phyloP scores from a whole-genome alignment of 1,140 invertebrate species.

The Drosophila pseudoananassae region DNA sequence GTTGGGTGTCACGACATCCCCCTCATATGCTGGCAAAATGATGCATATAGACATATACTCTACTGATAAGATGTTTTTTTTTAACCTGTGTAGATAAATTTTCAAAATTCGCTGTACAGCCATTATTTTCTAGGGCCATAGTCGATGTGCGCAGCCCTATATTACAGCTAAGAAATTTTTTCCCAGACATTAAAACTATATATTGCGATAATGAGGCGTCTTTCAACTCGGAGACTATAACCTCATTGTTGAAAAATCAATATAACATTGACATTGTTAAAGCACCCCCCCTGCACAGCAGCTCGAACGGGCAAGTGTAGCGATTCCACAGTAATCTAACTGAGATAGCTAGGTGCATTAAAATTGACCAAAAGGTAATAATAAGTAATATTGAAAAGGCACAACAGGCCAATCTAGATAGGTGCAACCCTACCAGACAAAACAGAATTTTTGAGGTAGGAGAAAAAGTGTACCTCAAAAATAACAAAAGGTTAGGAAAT shows the following conservation, averaged over 20 bases:
- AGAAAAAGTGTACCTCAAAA: conserved; percentile 6
- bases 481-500: conserved; percentile 2
- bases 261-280: conserved; percentile 23
- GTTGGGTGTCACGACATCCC: neutral
- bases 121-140: conserved; percentile 24
- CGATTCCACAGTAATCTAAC: too few species aligned
- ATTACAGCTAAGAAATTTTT: conserved; percentile 28
- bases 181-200: conserved; percentile 20
- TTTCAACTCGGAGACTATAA: conserved; percentile 33
- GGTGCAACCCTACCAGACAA: conserved; percentile 5
- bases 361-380: too few species aligned
- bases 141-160: conserved; percentile 13
- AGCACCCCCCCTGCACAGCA: too few species aligned
- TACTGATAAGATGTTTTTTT: conserved; percentile 25
- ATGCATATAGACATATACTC: conserved; percentile 22
- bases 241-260: conserved; percentile 9
- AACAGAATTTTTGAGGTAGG: conserved; percentile 3
- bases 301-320: too few species aligned
- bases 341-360: too few species aligned
- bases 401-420: conserved; percentile 4
- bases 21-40: too few species aligned
- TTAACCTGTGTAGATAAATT: conserved; percentile 38
- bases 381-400: conserved; percentile 3
- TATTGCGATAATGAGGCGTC: conserved; percentile 35
- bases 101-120: conserved; percentile 32